Evolutionary conservation across 1,140 invertebrate genomes (phyloP).

Genomic region (Eciton burchellii): DNA sequence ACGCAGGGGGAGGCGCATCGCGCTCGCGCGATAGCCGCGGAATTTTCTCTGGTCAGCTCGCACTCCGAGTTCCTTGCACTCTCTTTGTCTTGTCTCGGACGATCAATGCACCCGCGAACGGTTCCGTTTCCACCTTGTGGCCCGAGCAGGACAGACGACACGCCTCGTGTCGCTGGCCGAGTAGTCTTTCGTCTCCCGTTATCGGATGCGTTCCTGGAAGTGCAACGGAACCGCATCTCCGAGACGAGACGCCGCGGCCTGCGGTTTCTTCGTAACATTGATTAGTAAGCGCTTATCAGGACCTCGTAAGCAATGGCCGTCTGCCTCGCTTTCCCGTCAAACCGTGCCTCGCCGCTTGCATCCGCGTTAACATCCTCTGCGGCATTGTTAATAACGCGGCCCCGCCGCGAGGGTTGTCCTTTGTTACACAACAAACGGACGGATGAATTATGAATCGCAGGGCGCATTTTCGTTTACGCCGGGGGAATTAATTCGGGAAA

Average conservation of each 20-base stretch:
- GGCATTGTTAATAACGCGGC: no score
- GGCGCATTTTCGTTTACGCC: no score
- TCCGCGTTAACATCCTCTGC: no score
- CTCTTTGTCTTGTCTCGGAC: constrained; percentile 37
- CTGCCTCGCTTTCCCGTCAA: constrained; percentile 11
- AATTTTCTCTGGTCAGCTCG: constrained; percentile 70
- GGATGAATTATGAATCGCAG: constrained; percentile 8
- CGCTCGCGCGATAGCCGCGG: constrained; percentile 67
- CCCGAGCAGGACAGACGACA: constrained; percentile 36
- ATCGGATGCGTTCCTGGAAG: constrained; percentile 66
- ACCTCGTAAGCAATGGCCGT: constrained; percentile 35
- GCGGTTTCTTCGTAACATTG: constrained; percentile 47
- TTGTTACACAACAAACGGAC: no score
- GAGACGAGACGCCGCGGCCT: constrained; percentile 19
- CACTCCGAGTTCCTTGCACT: constrained; percentile 68
- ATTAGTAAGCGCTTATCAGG: constrained; percentile 50
- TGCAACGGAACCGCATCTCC: constrained; percentile 57
- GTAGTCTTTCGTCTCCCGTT: constrained; percentile 64
- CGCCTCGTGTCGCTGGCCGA: constrained; percentile 52
- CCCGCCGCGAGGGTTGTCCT: no score
- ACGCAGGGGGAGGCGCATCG: constrained; percentile 46
- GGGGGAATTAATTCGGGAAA: no score
- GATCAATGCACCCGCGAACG: constrained; percentile 32
- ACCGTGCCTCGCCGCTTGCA: no score
- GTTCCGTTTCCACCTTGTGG: constrained; percentile 52